Conservation (phyloP, 2,113 vertebrate species). For the Petrocephalus microphthalmus region DNA sequence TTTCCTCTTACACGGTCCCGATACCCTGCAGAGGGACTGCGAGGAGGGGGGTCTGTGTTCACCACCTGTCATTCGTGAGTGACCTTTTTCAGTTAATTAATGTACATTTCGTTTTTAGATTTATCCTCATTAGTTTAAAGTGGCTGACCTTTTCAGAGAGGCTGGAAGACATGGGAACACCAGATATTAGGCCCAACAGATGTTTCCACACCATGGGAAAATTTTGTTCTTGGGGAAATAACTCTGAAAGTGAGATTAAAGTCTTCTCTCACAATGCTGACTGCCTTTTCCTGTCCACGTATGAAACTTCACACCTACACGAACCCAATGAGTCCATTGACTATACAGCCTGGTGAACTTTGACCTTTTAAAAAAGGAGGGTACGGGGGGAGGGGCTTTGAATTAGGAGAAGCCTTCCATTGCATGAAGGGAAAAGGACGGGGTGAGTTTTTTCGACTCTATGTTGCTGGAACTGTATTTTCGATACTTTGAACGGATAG, state of each 20-base stretch:
- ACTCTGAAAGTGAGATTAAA: not conserved
- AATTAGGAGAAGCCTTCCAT: not conserved
- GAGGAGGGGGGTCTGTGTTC: not conserved
- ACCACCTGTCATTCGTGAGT: slow-evolving; percentile 5
- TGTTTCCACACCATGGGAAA: not conserved
- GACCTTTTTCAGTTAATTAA: slow-evolving; percentile 21
- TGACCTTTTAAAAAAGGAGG: not conserved
- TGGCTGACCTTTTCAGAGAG: slow-evolving; percentile 10
- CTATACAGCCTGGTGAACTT: not conserved
- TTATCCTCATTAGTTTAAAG: slow-evolving; percentile 15
- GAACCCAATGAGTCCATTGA: not conserved
- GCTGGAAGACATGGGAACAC: not conserved
- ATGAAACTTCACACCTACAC: not conserved
- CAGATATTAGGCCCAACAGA: not conserved
- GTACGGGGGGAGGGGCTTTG: not conserved
- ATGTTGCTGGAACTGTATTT: not conserved
- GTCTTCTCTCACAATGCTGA: not conserved
- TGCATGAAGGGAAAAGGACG: not conserved
- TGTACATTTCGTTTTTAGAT: slow-evolving; percentile 14
- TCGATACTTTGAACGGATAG: not conserved
- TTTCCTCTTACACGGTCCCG: not conserved
- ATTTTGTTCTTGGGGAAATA: not conserved
- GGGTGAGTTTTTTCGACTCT: not conserved
- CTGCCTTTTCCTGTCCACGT: not conserved
- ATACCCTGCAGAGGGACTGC: not conserved